Conservation (phyloP, 2,888 invertebrate species). For the Polydesmus complanatus region DNA sequence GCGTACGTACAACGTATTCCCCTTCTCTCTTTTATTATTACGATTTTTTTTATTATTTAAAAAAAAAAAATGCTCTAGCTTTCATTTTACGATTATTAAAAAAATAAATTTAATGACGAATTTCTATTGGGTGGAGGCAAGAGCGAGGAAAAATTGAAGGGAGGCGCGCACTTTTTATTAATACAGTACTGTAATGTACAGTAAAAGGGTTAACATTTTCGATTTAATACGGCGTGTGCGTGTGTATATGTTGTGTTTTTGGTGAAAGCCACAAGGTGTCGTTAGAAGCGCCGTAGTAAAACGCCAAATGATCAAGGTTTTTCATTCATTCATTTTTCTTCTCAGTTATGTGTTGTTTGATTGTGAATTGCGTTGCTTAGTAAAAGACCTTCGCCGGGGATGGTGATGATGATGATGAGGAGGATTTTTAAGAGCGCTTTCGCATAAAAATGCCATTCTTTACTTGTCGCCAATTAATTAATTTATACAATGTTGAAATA, state of each 20-base stretch:
- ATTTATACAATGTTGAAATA: not conserved
- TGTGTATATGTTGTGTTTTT: not conserved
- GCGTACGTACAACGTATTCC: no score
- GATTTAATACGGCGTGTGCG: no score
- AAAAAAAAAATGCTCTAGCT: no score
- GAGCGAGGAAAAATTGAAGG: not conserved
- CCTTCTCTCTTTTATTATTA: not conserved
- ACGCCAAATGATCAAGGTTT: not conserved
- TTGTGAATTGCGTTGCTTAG: no score
- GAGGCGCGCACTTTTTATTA: not conserved
- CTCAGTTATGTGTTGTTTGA: not conserved
- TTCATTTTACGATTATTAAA: not conserved
- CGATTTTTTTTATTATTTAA: not conserved
- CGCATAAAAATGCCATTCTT: not conserved
- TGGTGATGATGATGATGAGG: no score
- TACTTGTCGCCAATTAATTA: not conserved
- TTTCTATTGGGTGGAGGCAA: not conserved
- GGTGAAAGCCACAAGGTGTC: not conserved
- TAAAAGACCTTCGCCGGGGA: not conserved
- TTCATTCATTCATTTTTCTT: not conserved
- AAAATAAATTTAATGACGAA: not conserved
- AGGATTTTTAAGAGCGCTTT: not conserved
- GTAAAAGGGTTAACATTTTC: no score
- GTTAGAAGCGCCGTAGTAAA: not conserved
- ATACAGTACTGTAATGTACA: not conserved